Evolutionary conservation across 1,140 invertebrate species (phyloP).

Genomic region (Plectus sambesii): DNA sequence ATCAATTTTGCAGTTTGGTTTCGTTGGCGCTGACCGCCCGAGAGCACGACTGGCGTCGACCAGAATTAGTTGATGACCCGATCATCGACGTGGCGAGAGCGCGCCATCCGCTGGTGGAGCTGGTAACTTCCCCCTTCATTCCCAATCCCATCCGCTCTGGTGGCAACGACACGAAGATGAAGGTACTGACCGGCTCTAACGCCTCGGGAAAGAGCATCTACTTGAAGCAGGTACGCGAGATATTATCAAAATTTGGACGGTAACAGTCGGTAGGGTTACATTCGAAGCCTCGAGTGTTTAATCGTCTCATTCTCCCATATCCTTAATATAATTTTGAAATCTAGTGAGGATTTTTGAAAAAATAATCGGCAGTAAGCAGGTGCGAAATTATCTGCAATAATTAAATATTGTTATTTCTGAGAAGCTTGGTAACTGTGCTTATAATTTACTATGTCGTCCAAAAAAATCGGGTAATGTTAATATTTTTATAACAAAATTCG

Average conservation of each 20-base stretch:
- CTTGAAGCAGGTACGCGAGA: slow-evolving; percentile 64
- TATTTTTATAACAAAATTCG: too few relatives aligned
- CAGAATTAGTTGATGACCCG: slow-evolving; percentile 32
- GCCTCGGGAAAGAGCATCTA: slow-evolving; percentile 82
- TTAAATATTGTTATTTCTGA: too few relatives aligned
- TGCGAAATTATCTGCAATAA: too few relatives aligned
- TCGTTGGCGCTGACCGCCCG: slow-evolving; percentile 34
- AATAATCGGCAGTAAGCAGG: too few relatives aligned
- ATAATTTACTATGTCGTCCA: too few relatives aligned
- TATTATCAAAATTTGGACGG: too few relatives aligned
- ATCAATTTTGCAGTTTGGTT: slow-evolving; percentile 16
- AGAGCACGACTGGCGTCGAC: slow-evolving; percentile 39
- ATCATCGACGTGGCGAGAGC: slow-evolving; percentile 28
- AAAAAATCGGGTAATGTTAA: too few relatives aligned
- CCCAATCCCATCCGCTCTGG: slow-evolving; percentile 34
- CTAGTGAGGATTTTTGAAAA: too few relatives aligned
- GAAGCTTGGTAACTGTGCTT: too few relatives aligned
- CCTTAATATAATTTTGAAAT: too few relatives aligned
- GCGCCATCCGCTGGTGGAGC: slow-evolving; percentile 34
- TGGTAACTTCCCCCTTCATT: slow-evolving; percentile 23
- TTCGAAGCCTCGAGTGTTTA: neutral
- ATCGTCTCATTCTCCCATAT: too few relatives aligned
- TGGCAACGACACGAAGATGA: slow-evolving; percentile 54
- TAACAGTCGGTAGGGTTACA: too few relatives aligned
- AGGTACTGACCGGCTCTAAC: slow-evolving; percentile 75